Evolutionary conservation across 2,797 vertebrate genomes (phyloP).

Genomic region (Vireo griseus): DNA sequence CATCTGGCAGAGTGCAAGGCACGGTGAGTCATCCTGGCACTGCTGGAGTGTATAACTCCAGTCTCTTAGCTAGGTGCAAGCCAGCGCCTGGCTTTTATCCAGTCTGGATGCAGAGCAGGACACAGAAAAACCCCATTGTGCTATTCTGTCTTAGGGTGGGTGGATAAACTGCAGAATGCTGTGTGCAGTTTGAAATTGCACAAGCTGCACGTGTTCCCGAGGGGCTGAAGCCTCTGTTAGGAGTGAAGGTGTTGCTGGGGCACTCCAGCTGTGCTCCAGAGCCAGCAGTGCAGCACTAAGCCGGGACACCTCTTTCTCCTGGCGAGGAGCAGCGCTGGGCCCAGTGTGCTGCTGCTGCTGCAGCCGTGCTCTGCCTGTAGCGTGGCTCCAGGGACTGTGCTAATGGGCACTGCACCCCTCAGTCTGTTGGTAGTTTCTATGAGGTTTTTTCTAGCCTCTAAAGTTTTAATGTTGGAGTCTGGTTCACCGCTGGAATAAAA

Average conservation of each 20-base stretch:
- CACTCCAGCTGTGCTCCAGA: background rate
- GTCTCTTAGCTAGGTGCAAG: background rate
- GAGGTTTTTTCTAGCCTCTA: background rate
- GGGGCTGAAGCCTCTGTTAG: background rate
- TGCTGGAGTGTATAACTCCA: background rate
- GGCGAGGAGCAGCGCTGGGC: rapidly evolving
- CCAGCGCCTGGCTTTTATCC: background rate
- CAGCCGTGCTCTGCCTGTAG: rapidly evolving
- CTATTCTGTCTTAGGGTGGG: background rate
- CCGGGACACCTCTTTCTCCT: background rate
- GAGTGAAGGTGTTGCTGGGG: rapidly evolving
- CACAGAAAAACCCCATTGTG: background rate
- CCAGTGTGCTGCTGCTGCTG: background rate
- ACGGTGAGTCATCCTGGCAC: background rate
- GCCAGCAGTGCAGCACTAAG: rapidly evolving
- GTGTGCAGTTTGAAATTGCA: background rate
- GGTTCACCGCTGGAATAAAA: background rate
- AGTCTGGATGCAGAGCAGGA: background rate
- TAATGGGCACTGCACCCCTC: rapidly evolving
- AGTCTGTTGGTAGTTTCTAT: background rate
- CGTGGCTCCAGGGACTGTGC: rapidly evolving
- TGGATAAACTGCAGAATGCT: background rate
- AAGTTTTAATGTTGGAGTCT: background rate
- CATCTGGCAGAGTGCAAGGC: background rate
- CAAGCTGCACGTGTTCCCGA: background rate